Conservation (phyloP, 2,797 vertebrate species). For the Notoglanidium macrostoma region DNA sequence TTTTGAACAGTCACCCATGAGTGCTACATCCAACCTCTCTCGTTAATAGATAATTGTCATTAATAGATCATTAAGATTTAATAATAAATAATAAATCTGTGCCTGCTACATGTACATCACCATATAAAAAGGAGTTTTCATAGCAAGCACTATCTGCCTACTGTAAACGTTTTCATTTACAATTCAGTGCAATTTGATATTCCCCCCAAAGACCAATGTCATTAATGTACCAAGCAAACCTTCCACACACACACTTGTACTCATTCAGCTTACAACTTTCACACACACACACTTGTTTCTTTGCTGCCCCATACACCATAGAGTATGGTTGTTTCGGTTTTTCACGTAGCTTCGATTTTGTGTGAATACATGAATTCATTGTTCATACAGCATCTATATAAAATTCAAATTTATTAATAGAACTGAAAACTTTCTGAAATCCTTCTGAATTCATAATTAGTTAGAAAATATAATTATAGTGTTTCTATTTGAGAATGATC, state of each 20-base stretch:
- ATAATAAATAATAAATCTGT: neutral
- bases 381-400: neutral
- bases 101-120: neutral
- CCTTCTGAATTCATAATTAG: neutral
- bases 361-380: neutral
- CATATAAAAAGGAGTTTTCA: neutral
- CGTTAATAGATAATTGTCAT: neutral
- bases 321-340: neutral
- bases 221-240: neutral
- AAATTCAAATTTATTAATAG: neutral
- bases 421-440: neutral
- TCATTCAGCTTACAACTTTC: neutral
- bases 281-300: neutral
- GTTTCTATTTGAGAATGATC: neutral
- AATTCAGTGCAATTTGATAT: neutral
- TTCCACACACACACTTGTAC: neutral
- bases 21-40: neutral
- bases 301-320: neutral
- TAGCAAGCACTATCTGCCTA: neutral
- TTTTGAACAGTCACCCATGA: neutral
- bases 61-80: neutral
- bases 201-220: neutral
- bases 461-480: neutral
- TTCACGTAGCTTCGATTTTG: neutral
- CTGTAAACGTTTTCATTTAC: neutral